These are phyloP conservation scores for Cyaniris semiargus DNA, from an alignment of 2,888 invertebrate genomes.

Conservation along the genomic window DNA sequence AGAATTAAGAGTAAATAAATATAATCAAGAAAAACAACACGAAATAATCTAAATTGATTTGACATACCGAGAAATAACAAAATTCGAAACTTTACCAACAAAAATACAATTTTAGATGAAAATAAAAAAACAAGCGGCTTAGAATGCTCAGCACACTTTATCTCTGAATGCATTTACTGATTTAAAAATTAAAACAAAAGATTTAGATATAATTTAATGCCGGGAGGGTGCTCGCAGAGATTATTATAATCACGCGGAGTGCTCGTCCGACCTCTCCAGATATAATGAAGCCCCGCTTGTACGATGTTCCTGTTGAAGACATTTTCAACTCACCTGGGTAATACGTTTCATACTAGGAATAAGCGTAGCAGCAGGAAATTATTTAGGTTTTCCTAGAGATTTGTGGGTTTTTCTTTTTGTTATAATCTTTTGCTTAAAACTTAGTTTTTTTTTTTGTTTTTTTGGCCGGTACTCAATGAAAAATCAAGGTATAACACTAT, in stretches of 20 bases:
- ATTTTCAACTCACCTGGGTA: constrained; percentile 30
- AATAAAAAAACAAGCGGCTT: neutral
- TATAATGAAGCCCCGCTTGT: constrained; percentile 34
- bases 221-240: constrained; percentile 31
- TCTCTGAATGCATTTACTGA: constrained; percentile 1
- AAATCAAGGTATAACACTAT: no score
- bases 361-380: neutral
- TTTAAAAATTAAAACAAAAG: constrained; percentile 28
- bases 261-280: constrained; percentile 33
- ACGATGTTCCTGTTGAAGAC: constrained; percentile 31
- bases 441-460: no score
- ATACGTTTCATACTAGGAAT: constrained; percentile 29
- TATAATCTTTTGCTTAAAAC: neutral
- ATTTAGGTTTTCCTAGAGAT: neutral
- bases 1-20: no score
- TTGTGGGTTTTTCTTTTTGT: neutral
- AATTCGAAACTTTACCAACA: neutral
- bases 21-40: no score
- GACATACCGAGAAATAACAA: neutral
- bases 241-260: constrained; percentile 35
- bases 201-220: constrained; percentile 31
- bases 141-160: neutral
- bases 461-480: no score
- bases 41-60: no score
- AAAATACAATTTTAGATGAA: neutral